These are phyloP conservation scores for Hypena proboscidalis DNA, from an alignment of 2,888 invertebrate species.

Conservation along the genomic window DNA sequence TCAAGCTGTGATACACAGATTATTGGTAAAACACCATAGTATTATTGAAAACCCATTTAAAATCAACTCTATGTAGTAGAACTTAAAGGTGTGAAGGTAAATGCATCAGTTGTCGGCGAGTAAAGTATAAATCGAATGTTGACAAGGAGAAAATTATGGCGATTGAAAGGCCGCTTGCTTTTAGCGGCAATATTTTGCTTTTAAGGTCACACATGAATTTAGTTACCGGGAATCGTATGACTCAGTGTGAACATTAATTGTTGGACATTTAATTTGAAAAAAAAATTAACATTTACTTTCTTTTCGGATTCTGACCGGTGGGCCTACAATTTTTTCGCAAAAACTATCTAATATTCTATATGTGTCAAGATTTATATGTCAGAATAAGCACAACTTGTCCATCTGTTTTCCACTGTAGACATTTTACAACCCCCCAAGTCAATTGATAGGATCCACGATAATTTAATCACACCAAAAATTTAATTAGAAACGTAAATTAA, in stretches of 20 bases:
- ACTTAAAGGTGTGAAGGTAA: constrained; percentile 31
- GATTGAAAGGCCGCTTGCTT: constrained; percentile 39
- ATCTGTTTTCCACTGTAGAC: no score
- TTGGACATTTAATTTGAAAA: not conserved
- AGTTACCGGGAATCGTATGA: constrained; percentile 35
- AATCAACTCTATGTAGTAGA: constrained; percentile 25
- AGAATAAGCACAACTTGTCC: no score
- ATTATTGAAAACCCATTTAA: constrained; percentile 24
- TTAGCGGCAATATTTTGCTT: constrained; percentile 43
- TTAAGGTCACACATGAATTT: constrained; percentile 48
- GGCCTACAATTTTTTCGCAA: no score
- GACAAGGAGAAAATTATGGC: constrained; percentile 60
- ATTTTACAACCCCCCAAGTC: no score
- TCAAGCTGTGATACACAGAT: constrained; percentile 71
- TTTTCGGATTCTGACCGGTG: no score
- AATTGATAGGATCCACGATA: no score
- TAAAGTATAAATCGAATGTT: constrained; percentile 58
- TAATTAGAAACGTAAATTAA: no score
- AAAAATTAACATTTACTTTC: no score
- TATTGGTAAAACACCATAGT: constrained; percentile 66
- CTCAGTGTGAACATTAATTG: constrained; percentile 22
- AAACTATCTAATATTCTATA: no score
- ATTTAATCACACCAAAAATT: no score
- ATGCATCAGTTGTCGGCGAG: constrained; percentile 23
- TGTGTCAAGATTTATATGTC: no score